Evolutionary conservation across 1,140 invertebrate genomes (phyloP).

Genomic region (Bombyx mori): ASM3026992v2 NC_085107.1:6114501-6115000

Average conservation of each 20-base stretch:
- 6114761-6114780: slow-evolving; percentile 26
- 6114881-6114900: slow-evolving; percentile 38
- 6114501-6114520: slow-evolving; percentile 89
- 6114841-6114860: no score
- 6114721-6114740: slow-evolving; percentile 88
- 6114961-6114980: no score
- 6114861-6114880: slow-evolving; percentile 8
- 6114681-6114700: slow-evolving; percentile 85
- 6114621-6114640: slow-evolving; percentile 86
- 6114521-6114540: slow-evolving; percentile 83
- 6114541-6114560: slow-evolving; percentile 85
- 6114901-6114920: slow-evolving; percentile 31
- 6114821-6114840: slow-evolving; percentile 5
- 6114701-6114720: slow-evolving; percentile 88
- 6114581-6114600: slow-evolving; percentile 86
- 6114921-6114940: no score
- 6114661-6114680: slow-evolving; percentile 91
- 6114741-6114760: slow-evolving; percentile 29
- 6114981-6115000: no score
- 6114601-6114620: slow-evolving; percentile 79
- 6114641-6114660: slow-evolving; percentile 95
- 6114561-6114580: slow-evolving; percentile 83
- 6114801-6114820: slow-evolving; percentile 7
- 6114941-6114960: no score
- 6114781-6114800: slow-evolving; percentile 24